Base-by-base conservation (phyloP, 2,113 vertebrate genomes). In the Erinaceus europaeus region DNA sequence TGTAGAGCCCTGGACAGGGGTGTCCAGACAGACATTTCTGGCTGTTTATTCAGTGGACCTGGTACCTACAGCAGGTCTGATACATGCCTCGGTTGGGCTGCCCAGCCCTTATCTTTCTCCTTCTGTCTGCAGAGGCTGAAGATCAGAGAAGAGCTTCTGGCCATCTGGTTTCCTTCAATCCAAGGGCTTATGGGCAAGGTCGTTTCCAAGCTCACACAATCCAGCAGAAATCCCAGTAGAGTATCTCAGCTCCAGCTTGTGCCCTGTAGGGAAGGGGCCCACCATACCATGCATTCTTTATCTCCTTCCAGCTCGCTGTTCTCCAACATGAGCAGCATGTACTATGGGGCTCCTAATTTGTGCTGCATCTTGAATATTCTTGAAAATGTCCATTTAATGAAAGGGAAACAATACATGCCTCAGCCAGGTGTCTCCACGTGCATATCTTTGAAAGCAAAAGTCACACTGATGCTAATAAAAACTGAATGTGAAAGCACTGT, bases 281-380 rank as follows among this genome's bases (percentile, higher is more conserved):
- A 73, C 75, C 81, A 53, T 29, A 69, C 67, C 75, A 53, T 4
- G 3, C 32, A 64, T 93, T 91, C 15, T 82, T 93, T 75, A 44
- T 83, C 91, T 14, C 3, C 29, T 65, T 40, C 32, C 62, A 53
- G 9, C 36, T 27, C 55, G 71, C 71, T 67, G 52, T 67, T 92
- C 87, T 87, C 80, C 73, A 86, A 53, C 84, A n/a, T 6, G 90
- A 88, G 9, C 40, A 64, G 64, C 42, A 36, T 75, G 53, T 53
- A 81, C 82, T 25, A 75, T 0, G 77, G 87, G 57, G 59, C 4
- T 42, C 13, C 85, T 62, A 20, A 65, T 94, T 92, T 83, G 42
- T 77, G 94, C 73, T 93, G 52, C 90, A 62, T 85, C 83, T 80
- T 84, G 67, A 90, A 80, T 94, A 91, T 73, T 90, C 94, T 94